Evolutionary conservation across 1,140 invertebrate species (phyloP), one percentile per base, ranked within the genome.

Genomic region (Apis cerana): DNA sequence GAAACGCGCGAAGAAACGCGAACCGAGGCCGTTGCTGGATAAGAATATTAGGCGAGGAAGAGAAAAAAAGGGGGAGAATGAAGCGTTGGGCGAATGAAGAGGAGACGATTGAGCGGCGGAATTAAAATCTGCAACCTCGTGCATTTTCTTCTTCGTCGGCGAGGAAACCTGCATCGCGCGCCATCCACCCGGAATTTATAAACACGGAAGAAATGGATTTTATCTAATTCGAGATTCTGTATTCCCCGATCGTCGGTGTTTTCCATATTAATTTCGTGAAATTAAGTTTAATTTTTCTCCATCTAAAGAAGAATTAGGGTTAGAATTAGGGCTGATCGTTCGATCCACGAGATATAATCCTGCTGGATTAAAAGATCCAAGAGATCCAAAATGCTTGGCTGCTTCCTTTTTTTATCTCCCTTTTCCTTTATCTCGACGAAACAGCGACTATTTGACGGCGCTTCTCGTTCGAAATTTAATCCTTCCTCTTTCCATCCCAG

Each of bases 191-290:
- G 64, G 82, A 87, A 89, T 88, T 89, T 89, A 89, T 89, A 85
- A 89, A 90, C 84, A 0, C 0, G 7, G 33, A 43, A 7, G 33
- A 43, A 5, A 43, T 43, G 33, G 7, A 84, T 74, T 89, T 88
- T 87, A 89, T 89, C 87, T 87, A 88, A 90, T 89, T 90, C 85
- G 56, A 58, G 65, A 87, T 84, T 83, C 79, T 72, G 75, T 33
- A 33, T n/a, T n/a, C n/a, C n/a, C n/a, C n/a, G n/a, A 3, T 33
- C 83, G 78, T 76, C 80, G 2, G 5, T 17, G 56, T 67, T 70
- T 50, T 58, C 21, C 17, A 17, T 43, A 43, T 43, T 27, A 43
- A 43, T 43, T 43, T 43, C 75, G 58, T 43, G 72, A 33, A 78
- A 88, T 77, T 50, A 77, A 70, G 52, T 43, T 61, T 33, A 43